phyloP scores from a whole-genome alignment of 2,888 invertebrate genomes.

The Carterocephalus palaemon region DNA sequence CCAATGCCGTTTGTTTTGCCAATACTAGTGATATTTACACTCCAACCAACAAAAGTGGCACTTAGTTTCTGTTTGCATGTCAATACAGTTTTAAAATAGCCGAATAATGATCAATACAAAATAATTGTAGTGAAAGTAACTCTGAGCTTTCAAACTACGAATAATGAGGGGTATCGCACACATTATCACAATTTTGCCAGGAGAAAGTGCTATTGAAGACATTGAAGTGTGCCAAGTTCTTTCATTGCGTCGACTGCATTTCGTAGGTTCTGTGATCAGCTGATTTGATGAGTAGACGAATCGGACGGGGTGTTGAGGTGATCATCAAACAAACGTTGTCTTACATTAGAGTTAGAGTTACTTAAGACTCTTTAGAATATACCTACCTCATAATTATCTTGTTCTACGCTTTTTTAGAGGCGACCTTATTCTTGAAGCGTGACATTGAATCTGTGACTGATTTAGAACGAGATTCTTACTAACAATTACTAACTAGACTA shows the following conservation, averaged over 20 bases:
- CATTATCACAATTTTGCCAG: slow-evolving; percentile 64
- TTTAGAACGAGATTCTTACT: too few relatives aligned
- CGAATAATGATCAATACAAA: slow-evolving; percentile 57
- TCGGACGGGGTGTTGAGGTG: slow-evolving; percentile 5
- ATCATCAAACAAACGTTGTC: too few relatives aligned
- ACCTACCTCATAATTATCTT: too few relatives aligned
- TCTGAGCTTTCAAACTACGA: slow-evolving; percentile 56
- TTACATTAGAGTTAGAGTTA: too few relatives aligned
- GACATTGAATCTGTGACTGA: too few relatives aligned
- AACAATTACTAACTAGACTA: too few relatives aligned
- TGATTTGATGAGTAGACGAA: slow-evolving; percentile 1
- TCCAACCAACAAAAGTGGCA: neutral
- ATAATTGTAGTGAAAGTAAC: slow-evolving; percentile 63
- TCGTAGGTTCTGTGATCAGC: slow-evolving; percentile 1
- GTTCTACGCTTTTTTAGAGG: too few relatives aligned
- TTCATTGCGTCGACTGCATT: slow-evolving; percentile 27
- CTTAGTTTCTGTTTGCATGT: slow-evolving; percentile 6
- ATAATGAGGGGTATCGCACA: slow-evolving; percentile 66
- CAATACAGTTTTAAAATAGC: slow-evolving; percentile 7
- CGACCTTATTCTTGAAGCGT: too few relatives aligned
- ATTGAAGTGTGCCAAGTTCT: slow-evolving; percentile 28
- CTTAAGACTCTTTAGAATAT: too few relatives aligned
- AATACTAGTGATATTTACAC: too few relatives aligned
- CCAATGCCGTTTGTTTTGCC: too few relatives aligned
- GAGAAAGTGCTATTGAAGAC: slow-evolving; percentile 48